A percentile compares a stretch with the other conserved stretches of the same genome.
phyloP scores from a whole-genome alignment of 30 jellyfish, hydroid and myxozoan genomes.

The Rhopilema esculentum region DNA sequence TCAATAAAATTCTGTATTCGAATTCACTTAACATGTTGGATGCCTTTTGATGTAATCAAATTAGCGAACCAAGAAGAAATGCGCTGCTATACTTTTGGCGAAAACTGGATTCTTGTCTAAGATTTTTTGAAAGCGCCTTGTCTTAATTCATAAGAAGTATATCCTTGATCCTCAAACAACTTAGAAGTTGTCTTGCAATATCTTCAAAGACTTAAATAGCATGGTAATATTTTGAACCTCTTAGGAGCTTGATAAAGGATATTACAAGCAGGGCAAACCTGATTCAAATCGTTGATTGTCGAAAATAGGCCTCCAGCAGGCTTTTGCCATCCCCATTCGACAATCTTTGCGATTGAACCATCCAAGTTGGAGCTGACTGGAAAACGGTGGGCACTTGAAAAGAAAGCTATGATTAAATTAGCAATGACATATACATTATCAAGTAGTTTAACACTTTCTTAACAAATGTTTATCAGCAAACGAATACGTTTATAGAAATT shows the following conservation, averaged over 20 bases:
- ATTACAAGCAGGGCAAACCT: constrained; percentile 74
- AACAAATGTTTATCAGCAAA: too few relatives aligned
- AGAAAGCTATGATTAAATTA: not conserved
- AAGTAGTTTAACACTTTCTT: not conserved
- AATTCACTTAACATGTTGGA: too few relatives aligned
- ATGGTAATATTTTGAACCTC: not conserved
- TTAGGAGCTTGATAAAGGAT: not conserved
- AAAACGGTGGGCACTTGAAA: constrained; percentile 57
- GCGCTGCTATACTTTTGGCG: too few relatives aligned
- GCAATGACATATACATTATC: not conserved
- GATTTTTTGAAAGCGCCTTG: too few relatives aligned
- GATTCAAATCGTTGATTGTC: constrained; percentile 78
- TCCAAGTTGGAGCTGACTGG: constrained; percentile 78
- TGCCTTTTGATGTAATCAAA: too few relatives aligned
- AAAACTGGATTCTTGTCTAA: too few relatives aligned
- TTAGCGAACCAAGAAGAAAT: too few relatives aligned
- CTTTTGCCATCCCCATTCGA: constrained; percentile 93
- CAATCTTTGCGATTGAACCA: constrained; percentile 61
- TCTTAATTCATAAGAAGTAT: too few relatives aligned
- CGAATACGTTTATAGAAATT: not conserved
- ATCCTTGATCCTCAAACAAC: too few relatives aligned
- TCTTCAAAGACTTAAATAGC: not conserved
- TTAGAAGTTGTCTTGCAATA: too few relatives aligned
- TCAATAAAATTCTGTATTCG: too few relatives aligned
- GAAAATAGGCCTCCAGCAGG: constrained; percentile 94